phyloP scores from a whole-genome alignment of 2,113 vertebrate genomes.

The Atrichornis clamosus region DNA sequence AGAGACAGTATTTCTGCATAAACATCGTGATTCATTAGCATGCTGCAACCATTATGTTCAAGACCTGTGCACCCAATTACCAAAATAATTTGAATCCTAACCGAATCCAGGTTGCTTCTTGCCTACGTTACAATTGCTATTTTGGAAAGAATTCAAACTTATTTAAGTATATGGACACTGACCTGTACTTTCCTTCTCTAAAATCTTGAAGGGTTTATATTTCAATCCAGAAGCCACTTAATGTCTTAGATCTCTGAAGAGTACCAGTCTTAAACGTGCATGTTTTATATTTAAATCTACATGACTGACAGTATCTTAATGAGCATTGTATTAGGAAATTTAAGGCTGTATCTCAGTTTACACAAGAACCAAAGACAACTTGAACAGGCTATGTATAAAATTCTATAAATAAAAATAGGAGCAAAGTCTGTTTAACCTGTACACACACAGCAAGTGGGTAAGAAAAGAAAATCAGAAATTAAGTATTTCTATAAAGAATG shows the following conservation, averaged over 20 bases:
- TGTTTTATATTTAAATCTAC: not conserved
- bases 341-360: slow-evolving; percentile 74
- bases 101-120: slow-evolving; percentile 32
- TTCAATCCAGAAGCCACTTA: not conserved
- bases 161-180: not conserved
- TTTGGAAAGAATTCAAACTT: slow-evolving; percentile 29
- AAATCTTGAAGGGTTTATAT: not conserved
- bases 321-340: not conserved
- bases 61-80: not conserved
- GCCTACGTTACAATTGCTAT: slow-evolving; percentile 32
- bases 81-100: slow-evolving; percentile 24
- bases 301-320: not conserved
- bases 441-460: slow-evolving; percentile 45
- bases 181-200: not conserved
- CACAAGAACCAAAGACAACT: not conserved
- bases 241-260: not conserved
- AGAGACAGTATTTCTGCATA: slow-evolving; percentile 34
- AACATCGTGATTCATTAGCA: not conserved
- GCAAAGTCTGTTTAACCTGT: slow-evolving; percentile 60
- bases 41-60: not conserved
- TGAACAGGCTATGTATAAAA: slow-evolving; percentile 15
- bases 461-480: slow-evolving; percentile 68
- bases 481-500: slow-evolving; percentile 61
- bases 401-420: slow-evolving; percentile 40
- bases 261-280: not conserved